Evolutionary conservation across 1,140 invertebrate genomes (phyloP), one percentile per base, ranked within the genome.

Genomic region (Bombus cullumanus): DNA sequence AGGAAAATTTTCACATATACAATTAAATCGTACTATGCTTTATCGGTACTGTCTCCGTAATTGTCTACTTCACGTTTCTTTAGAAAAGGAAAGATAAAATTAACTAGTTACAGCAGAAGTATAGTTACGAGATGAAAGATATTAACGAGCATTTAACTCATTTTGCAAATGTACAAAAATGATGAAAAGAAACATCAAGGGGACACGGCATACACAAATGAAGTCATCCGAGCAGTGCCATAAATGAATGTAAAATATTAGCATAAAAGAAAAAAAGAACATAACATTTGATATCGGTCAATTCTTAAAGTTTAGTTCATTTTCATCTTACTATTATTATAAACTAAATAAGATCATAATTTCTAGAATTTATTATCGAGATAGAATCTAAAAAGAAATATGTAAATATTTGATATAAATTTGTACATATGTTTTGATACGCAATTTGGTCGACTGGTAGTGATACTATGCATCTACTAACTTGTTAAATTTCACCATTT

Each of bases 331-430:
- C 76, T 78, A 81, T 69, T 87, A 77, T 84, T 71, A 79, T 77
- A 80, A 77, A 69, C 13, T 87, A 86, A 71, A 88, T 89, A 90
- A 88, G 83, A 82, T 75, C 59, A 84, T 85, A 69, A 80, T 86
- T 84, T 71, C 80, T 90, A 91, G 78, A 86, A 71, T 82, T 43
- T 87, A 87, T 59, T 74, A 85, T 86, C 64, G 68, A 79, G 72
- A 89, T 88, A 89, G 86, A 59, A 69, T 86, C 74, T 88, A 85
- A 90, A 89, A 34, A 86, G 25, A 87, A 15, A 86, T 15, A 88
- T 92, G 92, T 92, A 93, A 92, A 93, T 92, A 92, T 80, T 86
- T 88, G 43, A 80, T 72, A 90, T 69, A 82, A 91, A 90, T 90
- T 90, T 92, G 91, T 92, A 92, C 47, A 91, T 92, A 92, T 77